Percentiles rank a stretch among this genome's conserved stretches.
These are phyloP conservation scores for Hypomecis punctinalis DNA, from an alignment of 2,888 invertebrate species.

Conservation along the genomic window DNA sequence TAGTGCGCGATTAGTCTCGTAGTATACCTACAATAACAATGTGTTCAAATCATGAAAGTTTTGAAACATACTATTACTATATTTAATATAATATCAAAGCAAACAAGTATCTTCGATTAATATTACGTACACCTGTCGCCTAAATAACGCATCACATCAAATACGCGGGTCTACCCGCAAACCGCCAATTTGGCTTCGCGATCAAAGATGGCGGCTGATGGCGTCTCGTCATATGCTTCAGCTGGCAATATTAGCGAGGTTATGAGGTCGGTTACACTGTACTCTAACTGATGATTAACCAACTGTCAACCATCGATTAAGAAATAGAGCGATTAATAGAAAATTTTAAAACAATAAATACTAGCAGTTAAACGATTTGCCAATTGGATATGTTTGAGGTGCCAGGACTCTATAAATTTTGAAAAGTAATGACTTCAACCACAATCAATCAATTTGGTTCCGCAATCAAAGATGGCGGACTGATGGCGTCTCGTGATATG, in stretches of 20 bases:
- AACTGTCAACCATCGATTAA: neutral
- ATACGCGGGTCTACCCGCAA: slow-evolving; percentile 51
- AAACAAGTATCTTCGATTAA: slow-evolving; percentile 14
- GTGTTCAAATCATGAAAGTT: too few relatives aligned
- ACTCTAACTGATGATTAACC: slow-evolving; percentile 13
- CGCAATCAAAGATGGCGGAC: slow-evolving; percentile 62
- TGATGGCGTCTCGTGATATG: slow-evolving; percentile 47
- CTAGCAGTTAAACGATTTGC: too few relatives aligned
- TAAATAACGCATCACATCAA: slow-evolving; percentile 27
- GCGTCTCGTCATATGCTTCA: slow-evolving; percentile 34
- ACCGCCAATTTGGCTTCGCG: slow-evolving; percentile 68
- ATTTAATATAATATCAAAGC: slow-evolving; percentile 10
- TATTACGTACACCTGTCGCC: slow-evolving; percentile 14
- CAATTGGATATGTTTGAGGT: too few relatives aligned
- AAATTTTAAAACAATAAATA: too few relatives aligned
- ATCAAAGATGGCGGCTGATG: slow-evolving; percentile 65
- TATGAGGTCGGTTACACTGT: slow-evolving; percentile 10
- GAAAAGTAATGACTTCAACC: slow-evolving; percentile 32
- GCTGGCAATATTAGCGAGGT: slow-evolving; percentile 51
- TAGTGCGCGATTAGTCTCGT: too few relatives aligned
- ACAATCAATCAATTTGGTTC: slow-evolving; percentile 69
- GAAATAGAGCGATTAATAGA: neutral
- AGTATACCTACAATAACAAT: too few relatives aligned
- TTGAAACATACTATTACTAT: too few relatives aligned
- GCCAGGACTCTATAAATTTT: too few relatives aligned